A percentile compares a stretch with the other conserved stretches of the same genome.
phyloP scores from a whole-genome alignment of 2,113 vertebrate species.

The Jaculus jaculus region DNA sequence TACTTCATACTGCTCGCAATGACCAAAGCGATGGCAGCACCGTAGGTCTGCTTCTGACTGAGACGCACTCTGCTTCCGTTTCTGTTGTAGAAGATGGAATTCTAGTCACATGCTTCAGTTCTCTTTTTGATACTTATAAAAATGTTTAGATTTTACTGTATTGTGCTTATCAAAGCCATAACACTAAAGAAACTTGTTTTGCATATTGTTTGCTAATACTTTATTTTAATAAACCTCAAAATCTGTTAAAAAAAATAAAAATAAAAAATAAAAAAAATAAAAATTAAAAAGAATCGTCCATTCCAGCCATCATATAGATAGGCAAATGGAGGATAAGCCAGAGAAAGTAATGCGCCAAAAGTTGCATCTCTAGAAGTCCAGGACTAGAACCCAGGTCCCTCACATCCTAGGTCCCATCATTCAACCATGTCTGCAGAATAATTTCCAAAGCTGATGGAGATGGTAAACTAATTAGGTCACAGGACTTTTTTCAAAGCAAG shows the following conservation, averaged over 20 bases:
- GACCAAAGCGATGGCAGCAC: conserved; percentile 77
- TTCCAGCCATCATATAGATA: background rate
- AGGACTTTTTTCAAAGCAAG: background rate
- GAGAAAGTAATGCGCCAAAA: background rate
- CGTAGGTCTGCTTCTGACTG: conserved; percentile 77
- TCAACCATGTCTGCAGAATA: background rate
- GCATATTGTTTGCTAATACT: conserved; percentile 84
- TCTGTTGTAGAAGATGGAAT: conserved; percentile 80
- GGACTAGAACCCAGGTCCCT: background rate
- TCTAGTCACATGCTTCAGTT: conserved; percentile 81
- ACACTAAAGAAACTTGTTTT: conserved; percentile 80
- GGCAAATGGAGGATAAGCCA: background rate
- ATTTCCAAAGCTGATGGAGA: background rate
- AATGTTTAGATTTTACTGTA: conserved; percentile 83
- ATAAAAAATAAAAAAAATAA: too few species aligned
- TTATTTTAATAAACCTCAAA: conserved; percentile 87
- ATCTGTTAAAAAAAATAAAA: too few species aligned
- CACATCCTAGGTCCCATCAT: background rate
- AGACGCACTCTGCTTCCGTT: conserved; percentile 81
- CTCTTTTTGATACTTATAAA: conserved; percentile 82
- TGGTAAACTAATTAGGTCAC: background rate
- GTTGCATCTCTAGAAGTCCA: background rate
- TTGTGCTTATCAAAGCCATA: conserved; percentile 84
- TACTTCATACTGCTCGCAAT: background rate
- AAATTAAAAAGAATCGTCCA: too few species aligned